These are phyloP conservation scores for Mastomys natalensis DNA, from an alignment of 2,113 vertebrate species.

Conservation along the genomic window DNA sequence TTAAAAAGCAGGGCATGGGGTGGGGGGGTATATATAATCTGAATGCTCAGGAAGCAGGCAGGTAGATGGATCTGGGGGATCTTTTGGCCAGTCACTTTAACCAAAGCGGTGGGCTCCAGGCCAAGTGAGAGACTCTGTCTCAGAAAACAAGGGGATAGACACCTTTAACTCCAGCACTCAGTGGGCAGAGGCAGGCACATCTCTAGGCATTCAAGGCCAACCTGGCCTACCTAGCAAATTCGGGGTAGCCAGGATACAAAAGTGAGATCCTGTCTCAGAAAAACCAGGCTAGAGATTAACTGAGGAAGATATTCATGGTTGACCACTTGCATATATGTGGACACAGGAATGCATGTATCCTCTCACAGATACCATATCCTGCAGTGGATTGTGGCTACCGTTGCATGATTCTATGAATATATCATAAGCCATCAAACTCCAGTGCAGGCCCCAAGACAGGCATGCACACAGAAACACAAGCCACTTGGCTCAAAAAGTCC, in stretches of 20 bases:
- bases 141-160: not conserved
- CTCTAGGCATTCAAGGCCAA: not conserved
- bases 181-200: not conserved
- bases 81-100: not conserved
- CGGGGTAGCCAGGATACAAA: not conserved
- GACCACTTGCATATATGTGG: not conserved
- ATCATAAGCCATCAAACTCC: not conserved
- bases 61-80: not conserved
- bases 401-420: not conserved
- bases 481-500: rapidly evolving
- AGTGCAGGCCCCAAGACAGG: not conserved
- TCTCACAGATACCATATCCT: not conserved
- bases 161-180: not conserved
- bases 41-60: not conserved
- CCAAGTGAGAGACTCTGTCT: not conserved
- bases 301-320: not conserved
- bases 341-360: not conserved
- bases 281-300: not conserved
- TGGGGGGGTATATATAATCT: not conserved
- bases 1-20: not conserved
- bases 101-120: not conserved
- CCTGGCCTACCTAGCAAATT: not conserved
- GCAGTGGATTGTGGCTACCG: no score
- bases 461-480: not conserved
- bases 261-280: not conserved